Base-by-base conservation (phyloP, 2,797 vertebrate species). In the Calcarius lapponicus region DNA sequence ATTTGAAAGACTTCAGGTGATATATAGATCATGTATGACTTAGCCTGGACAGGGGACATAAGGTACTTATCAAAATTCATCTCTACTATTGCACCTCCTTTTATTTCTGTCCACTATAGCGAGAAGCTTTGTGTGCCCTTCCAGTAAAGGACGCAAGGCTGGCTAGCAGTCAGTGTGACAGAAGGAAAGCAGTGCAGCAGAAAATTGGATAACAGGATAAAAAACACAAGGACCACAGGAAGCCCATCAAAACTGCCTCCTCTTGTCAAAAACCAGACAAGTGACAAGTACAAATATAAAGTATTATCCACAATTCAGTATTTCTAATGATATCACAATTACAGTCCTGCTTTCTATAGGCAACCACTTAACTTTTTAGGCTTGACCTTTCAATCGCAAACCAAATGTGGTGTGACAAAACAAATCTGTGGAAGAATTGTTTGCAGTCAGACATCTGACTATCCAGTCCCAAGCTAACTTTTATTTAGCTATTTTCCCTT, bases 151-250 rank as follows among this genome's bases (percentile, higher is more conserved):
- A 95, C 36, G 51, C 62, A 83, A 96, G 94, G 95, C 97, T 98
- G 98, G 98, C 98, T 96, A 94, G 97, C 96, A 97, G 96, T 98
- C 98, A 97, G 97, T 87, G 78, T 94, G 98, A 98, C 98, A 98
- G 98, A 98, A 98, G 98, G 98, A 96, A 94, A 96, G 97, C 98
- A 97, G 95, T 97, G 97, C 98, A 97, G 98, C 96, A 97, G 98
- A 98, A 98, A 98, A 98, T 98, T 98, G 98, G 97, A 97, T 98
- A 98, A 98, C 97, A 97, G 97, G 97, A 98, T 97, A 97, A 98
- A 98, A 98, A 98, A 97, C 96, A 95, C 97, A 91, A 95, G 97
- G 98, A 97, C 98, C 96, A 96, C 97, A 11, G 97, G 98, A 98
- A 98, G 95, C 97, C 95, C 93, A 97, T 98, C 97, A 97, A 97